phyloP scores from a whole-genome alignment of 2,113 vertebrate species.

The Ochotona curzoniae region DNA sequence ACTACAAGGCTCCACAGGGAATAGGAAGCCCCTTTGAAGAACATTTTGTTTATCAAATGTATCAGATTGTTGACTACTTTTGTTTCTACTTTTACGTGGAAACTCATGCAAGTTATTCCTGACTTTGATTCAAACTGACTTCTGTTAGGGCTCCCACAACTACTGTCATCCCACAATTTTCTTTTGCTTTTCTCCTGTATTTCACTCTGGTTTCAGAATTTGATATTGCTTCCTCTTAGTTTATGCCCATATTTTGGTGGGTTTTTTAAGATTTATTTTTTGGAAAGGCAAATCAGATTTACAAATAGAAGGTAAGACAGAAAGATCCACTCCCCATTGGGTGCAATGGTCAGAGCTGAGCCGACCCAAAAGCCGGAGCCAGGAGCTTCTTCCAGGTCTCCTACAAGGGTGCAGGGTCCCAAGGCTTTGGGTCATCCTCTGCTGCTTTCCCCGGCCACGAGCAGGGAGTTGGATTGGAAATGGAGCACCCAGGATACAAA shows the following conservation, averaged over 20 bases:
- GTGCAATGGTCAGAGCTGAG: no score
- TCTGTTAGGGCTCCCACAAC: neutral
- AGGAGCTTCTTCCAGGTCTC: no score
- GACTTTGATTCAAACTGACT: neutral
- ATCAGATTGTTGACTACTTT: neutral
- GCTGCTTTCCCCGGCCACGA: no score
- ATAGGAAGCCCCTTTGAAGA: neutral
- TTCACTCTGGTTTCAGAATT: slow-evolving; percentile 10
- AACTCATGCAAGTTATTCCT: neutral
- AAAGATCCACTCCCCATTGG: no score
- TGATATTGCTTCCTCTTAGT: slow-evolving; percentile 5
- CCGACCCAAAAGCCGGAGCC: no score
- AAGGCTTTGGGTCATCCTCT: no score
- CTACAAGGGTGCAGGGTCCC: no score
- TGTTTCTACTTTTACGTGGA: neutral
- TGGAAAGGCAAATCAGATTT: no score
- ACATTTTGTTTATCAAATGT: neutral
- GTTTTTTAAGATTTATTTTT: no score
- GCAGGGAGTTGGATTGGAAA: no score
- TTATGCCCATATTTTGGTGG: slow-evolving; percentile 6
- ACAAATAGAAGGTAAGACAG: no score
- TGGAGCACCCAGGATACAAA: no score
- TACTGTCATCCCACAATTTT: neutral
- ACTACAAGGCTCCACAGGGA: neutral
- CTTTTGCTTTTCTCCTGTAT: neutral